Base-by-base conservation (phyloP, 2,888 invertebrate genomes). In the Syritta pipiens region DNA sequence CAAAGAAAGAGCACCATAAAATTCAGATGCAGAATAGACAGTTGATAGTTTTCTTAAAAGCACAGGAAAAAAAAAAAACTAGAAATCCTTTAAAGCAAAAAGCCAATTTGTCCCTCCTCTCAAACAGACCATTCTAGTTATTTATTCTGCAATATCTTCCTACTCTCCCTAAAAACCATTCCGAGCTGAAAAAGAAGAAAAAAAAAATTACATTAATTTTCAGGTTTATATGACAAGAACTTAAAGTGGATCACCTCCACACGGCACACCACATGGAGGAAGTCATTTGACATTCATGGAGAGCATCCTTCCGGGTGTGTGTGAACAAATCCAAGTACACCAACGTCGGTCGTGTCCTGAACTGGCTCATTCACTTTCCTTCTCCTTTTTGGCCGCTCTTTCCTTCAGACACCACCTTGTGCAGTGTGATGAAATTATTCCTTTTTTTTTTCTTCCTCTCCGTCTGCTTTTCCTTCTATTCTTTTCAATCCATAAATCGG, bases 241-340 rank as follows among this genome's bases (percentile, higher is more conserved):
- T 49, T 76, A 51, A 63, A 63, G 44, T 57, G 57, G 57, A 30
- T 24, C 48, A 37, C 30, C 67, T 46, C 20, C 48, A 17, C 57
- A 24, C 19, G 9, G 35, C 42, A 42, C n/a, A 63, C 48, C 60
- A 55, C 55, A 71, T 40, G 35, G 20, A 77, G 77, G 77, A 77
- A 77, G 60, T 72, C 77, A 77, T 77, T 77, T 72, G 77, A 65
- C 65, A 72, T 72, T 72, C 65, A 72, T 71, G 65, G 53, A 19
- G 48, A 35, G 65, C 63, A 77, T 77, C 77, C 77, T 77, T 77
- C 71, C 65, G 71, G 71, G 37, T 71, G 59, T 37, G n/a, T 37
- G 51, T 63, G 46, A 9, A 53, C 46, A 42, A 60, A 35, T 44
- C 51, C 28, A 24, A 9, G 14, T 32, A 57, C 57, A 53, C 40